Conservation (phyloP, 1,140 invertebrate species). For the Bombyx mori region DNA sequence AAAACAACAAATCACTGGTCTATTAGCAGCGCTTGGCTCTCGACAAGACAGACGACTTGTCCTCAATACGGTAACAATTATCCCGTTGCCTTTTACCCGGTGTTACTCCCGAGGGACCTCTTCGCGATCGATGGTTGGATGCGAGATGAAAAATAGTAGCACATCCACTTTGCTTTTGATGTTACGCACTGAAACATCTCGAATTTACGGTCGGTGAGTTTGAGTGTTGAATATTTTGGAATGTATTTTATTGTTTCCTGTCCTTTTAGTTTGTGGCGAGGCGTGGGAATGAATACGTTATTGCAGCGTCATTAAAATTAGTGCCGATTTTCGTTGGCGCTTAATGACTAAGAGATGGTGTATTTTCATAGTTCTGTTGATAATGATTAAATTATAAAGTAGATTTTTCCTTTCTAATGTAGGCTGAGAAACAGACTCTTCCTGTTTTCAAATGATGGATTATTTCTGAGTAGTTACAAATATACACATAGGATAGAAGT, state of each 20-base stretch:
- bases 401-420: no score
- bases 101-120: conserved; percentile 6
- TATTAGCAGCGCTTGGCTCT: conserved; percentile 31
- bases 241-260: background rate
- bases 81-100: conserved; percentile 13
- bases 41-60: conserved; percentile 38
- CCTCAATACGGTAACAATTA: conserved; percentile 42
- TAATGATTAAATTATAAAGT: no score
- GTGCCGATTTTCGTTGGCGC: no score
- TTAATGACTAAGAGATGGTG: no score
- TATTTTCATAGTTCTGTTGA: no score
- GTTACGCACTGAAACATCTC: background rate
- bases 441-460: no score
- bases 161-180: background rate
- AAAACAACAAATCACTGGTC: conserved; percentile 24
- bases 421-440: no score
- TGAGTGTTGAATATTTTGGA: background rate
- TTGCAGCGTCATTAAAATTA: no score
- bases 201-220: no score
- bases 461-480: no score
- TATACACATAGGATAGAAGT: no score
- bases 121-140: conserved; percentile 2
- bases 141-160: conserved; percentile 4
- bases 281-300: background rate
- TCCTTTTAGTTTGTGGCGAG: background rate